Percentiles rank a stretch among this genome's conserved stretches.
phyloP scores from a whole-genome alignment of 2,888 invertebrate species.

The Neocrepidodera transversa region DNA sequence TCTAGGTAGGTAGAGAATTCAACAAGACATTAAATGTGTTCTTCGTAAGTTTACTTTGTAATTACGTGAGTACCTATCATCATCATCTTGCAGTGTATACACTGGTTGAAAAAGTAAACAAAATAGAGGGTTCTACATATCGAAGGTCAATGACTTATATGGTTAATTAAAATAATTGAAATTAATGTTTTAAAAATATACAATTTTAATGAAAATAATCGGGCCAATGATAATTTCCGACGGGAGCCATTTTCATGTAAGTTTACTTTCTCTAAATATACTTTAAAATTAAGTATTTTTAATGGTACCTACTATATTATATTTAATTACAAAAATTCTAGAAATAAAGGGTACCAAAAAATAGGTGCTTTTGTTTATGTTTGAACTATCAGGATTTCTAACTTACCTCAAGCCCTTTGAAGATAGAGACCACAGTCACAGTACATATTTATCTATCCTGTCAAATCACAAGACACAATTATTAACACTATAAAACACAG shows the following conservation, averaged over 20 bases:
- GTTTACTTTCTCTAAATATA: background rate
- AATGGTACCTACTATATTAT: too few relatives aligned
- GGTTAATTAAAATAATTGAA: slow-evolving; percentile 14
- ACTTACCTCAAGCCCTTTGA: slow-evolving; percentile 11
- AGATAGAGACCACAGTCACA: slow-evolving; percentile 20
- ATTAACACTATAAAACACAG: slow-evolving; percentile 40
- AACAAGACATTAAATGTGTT: background rate
- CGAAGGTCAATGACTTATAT: slow-evolving; percentile 15
- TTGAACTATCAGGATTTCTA: background rate
- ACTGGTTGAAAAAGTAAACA: slow-evolving; percentile 14
- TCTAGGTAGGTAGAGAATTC: background rate
- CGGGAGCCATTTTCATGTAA: slow-evolving; percentile 17
- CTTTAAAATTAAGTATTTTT: slow-evolving; percentile 9
- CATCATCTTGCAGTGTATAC: slow-evolving; percentile 2
- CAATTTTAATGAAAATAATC: slow-evolving; percentile 11
- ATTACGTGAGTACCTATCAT: too few relatives aligned
- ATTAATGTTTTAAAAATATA: background rate
- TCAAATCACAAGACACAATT: slow-evolving; percentile 43
- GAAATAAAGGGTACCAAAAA: background rate
- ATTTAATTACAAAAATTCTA: too few relatives aligned
- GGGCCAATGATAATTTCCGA: slow-evolving; percentile 17
- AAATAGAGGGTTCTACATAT: slow-evolving; percentile 1
- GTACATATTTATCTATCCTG: slow-evolving; percentile 35
- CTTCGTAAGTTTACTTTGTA: background rate
- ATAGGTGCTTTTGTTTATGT: too few relatives aligned